A percentile compares a stretch with the other conserved stretches of the same genome.
Evolutionary conservation across 2,797 vertebrate genomes (phyloP).

Genomic region (Chaetodon trifasciatus): DNA sequence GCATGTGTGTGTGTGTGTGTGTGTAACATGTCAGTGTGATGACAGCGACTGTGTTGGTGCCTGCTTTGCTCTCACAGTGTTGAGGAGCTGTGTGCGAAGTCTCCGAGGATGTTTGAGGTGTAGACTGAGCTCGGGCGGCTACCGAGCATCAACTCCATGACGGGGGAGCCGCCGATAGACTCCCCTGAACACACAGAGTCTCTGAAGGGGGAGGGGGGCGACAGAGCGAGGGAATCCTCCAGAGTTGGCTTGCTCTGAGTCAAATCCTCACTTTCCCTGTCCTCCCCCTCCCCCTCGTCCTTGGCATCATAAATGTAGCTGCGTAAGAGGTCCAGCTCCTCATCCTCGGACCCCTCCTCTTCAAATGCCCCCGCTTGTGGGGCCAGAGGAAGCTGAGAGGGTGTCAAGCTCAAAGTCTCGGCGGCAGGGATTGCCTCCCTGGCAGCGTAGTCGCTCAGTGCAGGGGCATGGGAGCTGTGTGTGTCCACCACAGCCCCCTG

Average conservation of each 20-base stretch:
- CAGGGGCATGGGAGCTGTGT: constrained; percentile 85
- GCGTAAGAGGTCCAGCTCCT: constrained; percentile 92
- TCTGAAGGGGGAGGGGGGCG: constrained; percentile 96
- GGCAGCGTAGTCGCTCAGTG: constrained; percentile 77
- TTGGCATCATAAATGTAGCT: constrained; percentile 91
- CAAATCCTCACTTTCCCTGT: constrained; percentile 76
- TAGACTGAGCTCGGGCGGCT: constrained; percentile 88
- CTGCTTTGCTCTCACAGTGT: constrained; percentile 90
- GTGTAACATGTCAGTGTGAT: constrained; percentile 36
- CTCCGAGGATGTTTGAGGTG: constrained; percentile 89
- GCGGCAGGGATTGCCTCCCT: constrained; percentile 77
- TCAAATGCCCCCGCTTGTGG: constrained; percentile 79
- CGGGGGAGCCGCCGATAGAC: constrained; percentile 89
- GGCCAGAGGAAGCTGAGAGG: constrained; percentile 82
- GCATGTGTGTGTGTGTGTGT: constrained; percentile 21
- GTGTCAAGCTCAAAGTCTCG: constrained; percentile 72
- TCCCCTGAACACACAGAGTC: constrained; percentile 94
- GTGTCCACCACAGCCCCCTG: constrained; percentile 89
- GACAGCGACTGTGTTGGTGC: constrained; percentile 51
- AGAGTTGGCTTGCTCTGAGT: constrained; percentile 88
- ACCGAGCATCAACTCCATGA: constrained; percentile 89
- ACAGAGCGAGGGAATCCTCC: constrained; percentile 91
- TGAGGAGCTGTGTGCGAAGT: constrained; percentile 97
- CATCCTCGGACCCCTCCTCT: constrained; percentile 85
- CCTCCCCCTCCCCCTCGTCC: constrained; percentile 83